Evolutionary conservation across 2,888 invertebrate species (phyloP).

Genomic region (Drosophila koepferae): DNA sequence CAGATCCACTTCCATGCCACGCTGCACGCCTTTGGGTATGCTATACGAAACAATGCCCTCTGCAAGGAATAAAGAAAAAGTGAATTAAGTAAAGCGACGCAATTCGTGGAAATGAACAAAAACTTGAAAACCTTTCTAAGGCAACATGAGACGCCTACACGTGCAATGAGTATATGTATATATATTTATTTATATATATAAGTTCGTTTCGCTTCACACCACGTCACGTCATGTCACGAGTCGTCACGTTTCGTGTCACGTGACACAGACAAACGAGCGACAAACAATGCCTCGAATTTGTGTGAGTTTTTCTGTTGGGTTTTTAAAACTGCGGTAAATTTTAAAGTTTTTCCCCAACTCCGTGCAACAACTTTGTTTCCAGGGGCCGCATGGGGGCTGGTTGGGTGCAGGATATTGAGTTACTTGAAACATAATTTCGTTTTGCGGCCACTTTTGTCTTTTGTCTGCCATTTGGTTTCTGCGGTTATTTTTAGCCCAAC

Average conservation of each 20-base stretch:
- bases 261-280: slow-evolving; percentile 77
- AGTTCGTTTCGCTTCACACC: slow-evolving; percentile 29
- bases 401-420: slow-evolving; percentile 61
- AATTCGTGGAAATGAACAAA: slow-evolving; percentile 56
- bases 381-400: neutral
- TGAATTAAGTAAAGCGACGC: slow-evolving; percentile 33
- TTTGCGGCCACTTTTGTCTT: slow-evolving; percentile 69
- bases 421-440: slow-evolving; percentile 76
- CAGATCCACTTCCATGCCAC: slow-evolving; percentile 90
- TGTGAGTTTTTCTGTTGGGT: slow-evolving; percentile 31
- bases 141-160: slow-evolving; percentile 64
- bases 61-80: slow-evolving; percentile 83
- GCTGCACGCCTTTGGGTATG: slow-evolving; percentile 90
- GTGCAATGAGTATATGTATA: slow-evolving; percentile 1
- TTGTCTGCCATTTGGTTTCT: slow-evolving; percentile 61
- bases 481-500: slow-evolving; percentile 68
- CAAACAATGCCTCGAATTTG: slow-evolving; percentile 54
- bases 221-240: slow-evolving; percentile 39
- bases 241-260: slow-evolving; percentile 57
- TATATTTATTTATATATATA: slow-evolving; percentile 3
- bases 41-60: slow-evolving; percentile 92
- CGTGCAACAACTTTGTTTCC: slow-evolving; percentile 22
- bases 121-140: slow-evolving; percentile 24
- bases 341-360: slow-evolving; percentile 56
- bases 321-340: slow-evolving; percentile 69